Evolutionary conservation across 2,113 vertebrate species (phyloP).

Genomic region (Tetrax tetrax): DNA sequence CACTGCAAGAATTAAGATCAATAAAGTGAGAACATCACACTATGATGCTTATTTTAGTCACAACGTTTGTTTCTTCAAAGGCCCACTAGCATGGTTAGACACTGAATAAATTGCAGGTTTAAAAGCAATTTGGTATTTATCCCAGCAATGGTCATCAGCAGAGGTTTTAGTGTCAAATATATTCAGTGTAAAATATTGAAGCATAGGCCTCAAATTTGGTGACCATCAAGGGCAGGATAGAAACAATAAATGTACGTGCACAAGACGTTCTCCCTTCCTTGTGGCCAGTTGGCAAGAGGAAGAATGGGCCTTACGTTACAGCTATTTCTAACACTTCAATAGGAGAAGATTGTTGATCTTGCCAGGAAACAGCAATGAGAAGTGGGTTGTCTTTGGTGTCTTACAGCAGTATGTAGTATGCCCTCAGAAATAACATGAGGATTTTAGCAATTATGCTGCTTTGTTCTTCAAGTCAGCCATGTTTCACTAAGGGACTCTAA

Average conservation of each 20-base stretch:
- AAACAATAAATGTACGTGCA: neutral
- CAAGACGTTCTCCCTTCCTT: neutral
- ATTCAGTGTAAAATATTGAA: neutral
- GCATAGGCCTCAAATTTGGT: neutral
- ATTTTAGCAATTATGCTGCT: neutral
- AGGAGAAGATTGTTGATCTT: neutral
- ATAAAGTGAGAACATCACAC: neutral
- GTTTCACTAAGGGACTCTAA: neutral
- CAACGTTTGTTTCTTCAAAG: neutral
- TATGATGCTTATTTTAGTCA: neutral
- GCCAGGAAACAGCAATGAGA: neutral
- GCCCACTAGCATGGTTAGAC: neutral
- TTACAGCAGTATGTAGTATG: neutral
- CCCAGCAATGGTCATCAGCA: neutral
- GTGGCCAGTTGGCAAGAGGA: neutral
- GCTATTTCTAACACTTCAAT: neutral
- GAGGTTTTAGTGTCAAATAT: neutral
- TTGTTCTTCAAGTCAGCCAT: neutral
- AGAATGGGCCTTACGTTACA: neutral
- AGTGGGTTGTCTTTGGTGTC: neutral
- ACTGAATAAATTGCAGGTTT: neutral
- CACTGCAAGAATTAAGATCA: neutral
- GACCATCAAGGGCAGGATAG: neutral
- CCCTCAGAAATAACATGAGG: neutral
- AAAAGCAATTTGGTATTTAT: neutral